phyloP scores from a whole-genome alignment of 2,888 invertebrate genomes.

The Bimastos eiseni region DNA sequence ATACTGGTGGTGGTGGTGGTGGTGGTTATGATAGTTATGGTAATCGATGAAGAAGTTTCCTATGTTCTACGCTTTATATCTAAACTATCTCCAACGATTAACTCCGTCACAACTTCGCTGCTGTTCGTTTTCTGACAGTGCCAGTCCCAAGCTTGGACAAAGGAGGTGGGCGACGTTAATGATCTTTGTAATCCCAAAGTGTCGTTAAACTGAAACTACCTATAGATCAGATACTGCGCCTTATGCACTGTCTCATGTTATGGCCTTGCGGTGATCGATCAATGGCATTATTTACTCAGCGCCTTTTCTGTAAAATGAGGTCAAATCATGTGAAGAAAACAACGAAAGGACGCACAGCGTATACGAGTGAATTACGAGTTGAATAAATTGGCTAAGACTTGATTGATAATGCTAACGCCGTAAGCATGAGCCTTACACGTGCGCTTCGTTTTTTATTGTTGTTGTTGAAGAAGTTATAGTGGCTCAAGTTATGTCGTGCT shows the following conservation, averaged over 20 bases:
- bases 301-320: not conserved
- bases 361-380: not conserved
- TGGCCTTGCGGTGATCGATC: not conserved
- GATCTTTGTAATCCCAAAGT: no score
- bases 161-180: no score
- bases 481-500: not conserved
- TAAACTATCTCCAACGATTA: not conserved
- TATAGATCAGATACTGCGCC: no score
- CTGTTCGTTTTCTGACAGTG: no score
- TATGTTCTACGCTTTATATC: not conserved
- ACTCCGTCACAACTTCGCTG: no score
- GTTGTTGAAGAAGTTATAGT: not conserved
- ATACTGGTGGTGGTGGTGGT: not conserved
- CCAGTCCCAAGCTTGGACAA: no score
- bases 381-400: not conserved
- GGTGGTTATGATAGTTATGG: not conserved
- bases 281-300: not conserved
- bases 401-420: not conserved
- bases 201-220: no score
- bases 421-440: not conserved
- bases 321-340: not conserved
- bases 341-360: no score
- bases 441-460: not conserved
- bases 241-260: not conserved
- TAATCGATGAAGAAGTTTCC: not conserved